Evolutionary conservation across 2,797 vertebrate genomes (phyloP), one percentile per base, ranked within the genome.

Genomic region (Cryptoprocta ferox): DNA sequence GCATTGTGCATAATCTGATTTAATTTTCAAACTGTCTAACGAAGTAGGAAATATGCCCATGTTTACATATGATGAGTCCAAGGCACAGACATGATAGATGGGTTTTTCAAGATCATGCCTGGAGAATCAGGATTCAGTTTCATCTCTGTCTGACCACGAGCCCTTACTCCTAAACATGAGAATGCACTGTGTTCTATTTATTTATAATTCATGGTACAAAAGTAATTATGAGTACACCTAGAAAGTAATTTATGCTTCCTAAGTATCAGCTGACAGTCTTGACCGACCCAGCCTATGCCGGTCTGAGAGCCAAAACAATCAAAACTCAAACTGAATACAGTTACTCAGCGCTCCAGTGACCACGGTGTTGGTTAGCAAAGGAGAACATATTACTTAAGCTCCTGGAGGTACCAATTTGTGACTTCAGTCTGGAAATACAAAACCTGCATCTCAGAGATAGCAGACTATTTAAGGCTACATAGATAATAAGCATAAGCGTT

Each of bases 241-340:
- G 48, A 85, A 83, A 94, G 76, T 65, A 92, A 91, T 94, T 56
- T 76, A 81, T 61, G 65, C 65, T 86, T 97, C 78, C 5, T 68
- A 73, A 80, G 50, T 50, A 39, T 86, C 81, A 78, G 35, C 53
- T 78, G 71, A 89, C 56, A 76, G 4, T 82, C 48, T 39, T 89
- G 88, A 87, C 45, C 39, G 28, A 92, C 68, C 70, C n/a, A 83
- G 85, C 50, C 53, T 53, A 0, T 26, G 37, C 79, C 63, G 4
- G 3, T 59, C 35, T 61, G 65, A 73, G 32, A 82, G 50, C 68
- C 90, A 59, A 92, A 84, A 94, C 50, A 65, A 90, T 81, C 78
- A 87, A 66, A 91, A 96, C 71, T 15, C 66, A 56, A 59, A 85
- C n/a, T 59, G 56, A 50, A 50, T 0, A 7, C 53, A 30, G 42